Evolutionary conservation across 1,140 invertebrate species (phyloP).

Genomic region (Drosophila eugracilis): DNA sequence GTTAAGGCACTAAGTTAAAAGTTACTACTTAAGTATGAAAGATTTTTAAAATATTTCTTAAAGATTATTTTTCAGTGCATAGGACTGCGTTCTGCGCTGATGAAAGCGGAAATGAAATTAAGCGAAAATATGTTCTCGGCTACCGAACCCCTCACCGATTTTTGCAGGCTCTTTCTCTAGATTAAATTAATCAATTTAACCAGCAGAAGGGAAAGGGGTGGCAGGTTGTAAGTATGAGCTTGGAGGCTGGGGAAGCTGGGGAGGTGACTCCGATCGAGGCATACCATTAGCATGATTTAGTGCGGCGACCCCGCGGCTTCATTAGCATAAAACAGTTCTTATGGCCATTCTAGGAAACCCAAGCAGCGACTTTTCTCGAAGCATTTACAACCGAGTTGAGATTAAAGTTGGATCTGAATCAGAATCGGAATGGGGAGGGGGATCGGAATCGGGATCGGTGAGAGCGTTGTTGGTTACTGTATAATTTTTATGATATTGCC

Average conservation of each 20-base stretch:
- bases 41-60: no score
- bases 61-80: background rate
- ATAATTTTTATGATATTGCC: conserved; percentile 80
- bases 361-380: conserved; percentile 34
- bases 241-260: background rate
- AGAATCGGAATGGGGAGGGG: no score
- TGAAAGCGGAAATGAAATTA: conserved; percentile 78
- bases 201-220: conserved; percentile 11
- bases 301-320: conserved; percentile 44
- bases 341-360: conserved; percentile 64
- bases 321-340: conserved; percentile 76
- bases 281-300: conserved; percentile 75
- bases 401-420: conserved; percentile 10
- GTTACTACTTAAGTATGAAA: no score
- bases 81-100: background rate
- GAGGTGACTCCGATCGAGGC: conserved; percentile 32
- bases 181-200: conserved; percentile 84
- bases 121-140: conserved; percentile 77
- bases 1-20: no score
- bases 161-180: conserved; percentile 33
- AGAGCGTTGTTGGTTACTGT: conserved; percentile 64
- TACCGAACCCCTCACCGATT: conserved; percentile 24
- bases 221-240: background rate
- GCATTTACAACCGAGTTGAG: conserved; percentile 31
- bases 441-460: conserved; percentile 20